phyloP scores from a whole-genome alignment of 2,797 vertebrate species.

The Melanotaenia maccullochi region DNA sequence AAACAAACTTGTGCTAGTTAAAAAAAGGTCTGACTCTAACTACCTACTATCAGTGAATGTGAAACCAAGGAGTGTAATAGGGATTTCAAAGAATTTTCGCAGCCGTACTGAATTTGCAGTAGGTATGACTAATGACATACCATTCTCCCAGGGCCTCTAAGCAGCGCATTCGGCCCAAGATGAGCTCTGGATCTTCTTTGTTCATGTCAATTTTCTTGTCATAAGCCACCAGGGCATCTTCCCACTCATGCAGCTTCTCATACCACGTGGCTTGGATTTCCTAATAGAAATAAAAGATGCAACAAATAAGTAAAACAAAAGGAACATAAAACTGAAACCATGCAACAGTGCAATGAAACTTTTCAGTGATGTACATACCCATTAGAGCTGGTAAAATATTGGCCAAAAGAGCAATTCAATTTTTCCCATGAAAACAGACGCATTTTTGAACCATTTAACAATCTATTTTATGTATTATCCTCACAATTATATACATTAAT shows the following conservation, averaged over 20 bases:
- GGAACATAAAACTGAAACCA: slow-evolving; percentile 5
- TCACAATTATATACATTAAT: not conserved
- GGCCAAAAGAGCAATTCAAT: too few relatives aligned
- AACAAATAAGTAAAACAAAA: not conserved
- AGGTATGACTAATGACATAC: slow-evolving; percentile 79
- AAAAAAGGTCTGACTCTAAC: not conserved
- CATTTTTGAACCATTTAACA: too few relatives aligned
- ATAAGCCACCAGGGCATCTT: slow-evolving; percentile 95
- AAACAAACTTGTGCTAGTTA: not conserved
- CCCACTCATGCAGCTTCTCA: slow-evolving; percentile 98
- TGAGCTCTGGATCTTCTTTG: slow-evolving; percentile 97
- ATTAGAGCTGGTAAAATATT: too few relatives aligned
- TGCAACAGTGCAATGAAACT: not conserved
- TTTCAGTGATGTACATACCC: not conserved
- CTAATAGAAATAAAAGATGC: slow-evolving; percentile 66
- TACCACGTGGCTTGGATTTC: slow-evolving; percentile 99
- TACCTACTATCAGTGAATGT: not conserved
- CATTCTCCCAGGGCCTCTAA: slow-evolving; percentile 98
- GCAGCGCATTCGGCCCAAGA: slow-evolving; percentile 97
- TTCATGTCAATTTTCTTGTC: slow-evolving; percentile 98
- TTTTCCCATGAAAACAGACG: too few relatives aligned
- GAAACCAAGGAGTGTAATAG: not conserved
- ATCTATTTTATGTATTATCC: not conserved
- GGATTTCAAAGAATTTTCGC: not conserved
- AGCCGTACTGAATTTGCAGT: not conserved